These are phyloP conservation scores for Venustaconcha ellipsiformis DNA, from an alignment of 1,140 invertebrate genomes.

Conservation along the genomic window DNA sequence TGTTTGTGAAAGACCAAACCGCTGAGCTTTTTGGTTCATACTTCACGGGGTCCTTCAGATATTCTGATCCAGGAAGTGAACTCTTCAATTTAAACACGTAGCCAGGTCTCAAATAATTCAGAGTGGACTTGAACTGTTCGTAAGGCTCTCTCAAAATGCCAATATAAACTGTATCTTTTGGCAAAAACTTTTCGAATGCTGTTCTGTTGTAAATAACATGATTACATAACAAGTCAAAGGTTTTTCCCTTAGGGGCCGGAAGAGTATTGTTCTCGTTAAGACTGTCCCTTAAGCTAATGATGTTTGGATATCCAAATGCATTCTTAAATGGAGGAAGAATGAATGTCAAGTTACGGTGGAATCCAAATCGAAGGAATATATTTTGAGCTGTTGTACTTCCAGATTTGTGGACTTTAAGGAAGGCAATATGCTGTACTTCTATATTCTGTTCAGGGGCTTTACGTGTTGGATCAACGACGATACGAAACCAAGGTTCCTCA, in stretches of 20 bases:
- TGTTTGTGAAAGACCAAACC: conserved; percentile 39
- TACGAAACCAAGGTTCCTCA: too few species aligned
- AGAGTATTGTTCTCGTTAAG: neutral
- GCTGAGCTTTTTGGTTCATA: conserved; percentile 5
- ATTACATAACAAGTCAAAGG: conserved; percentile 25
- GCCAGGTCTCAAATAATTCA: conserved; percentile 7
- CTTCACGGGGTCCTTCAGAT: conserved; percentile 7
- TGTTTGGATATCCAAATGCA: conserved; percentile 5
- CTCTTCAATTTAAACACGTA: conserved; percentile 1
- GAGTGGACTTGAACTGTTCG: conserved; percentile 15
- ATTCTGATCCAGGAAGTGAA: conserved; percentile 4
- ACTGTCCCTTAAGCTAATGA: neutral
- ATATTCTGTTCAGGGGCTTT: neutral
- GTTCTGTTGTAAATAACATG: conserved; percentile 18
- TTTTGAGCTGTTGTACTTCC: conserved; percentile 30
- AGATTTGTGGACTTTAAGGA: conserved; percentile 32
- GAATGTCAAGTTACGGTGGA: conserved; percentile 23
- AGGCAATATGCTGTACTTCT: conserved; percentile 30
- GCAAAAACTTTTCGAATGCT: conserved; percentile 8
- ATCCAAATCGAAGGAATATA: conserved; percentile 26
- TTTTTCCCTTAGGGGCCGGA: neutral
- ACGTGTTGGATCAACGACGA: too few species aligned
- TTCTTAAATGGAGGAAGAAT: conserved; percentile 14
- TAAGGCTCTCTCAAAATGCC: conserved; percentile 23
- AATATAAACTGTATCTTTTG: conserved; percentile 21